A percentile compares a stretch with the other conserved stretches of the same genome.
phyloP scores from a whole-genome alignment of 2,888 invertebrate genomes.

The Blastobasis lacticolella region DNA sequence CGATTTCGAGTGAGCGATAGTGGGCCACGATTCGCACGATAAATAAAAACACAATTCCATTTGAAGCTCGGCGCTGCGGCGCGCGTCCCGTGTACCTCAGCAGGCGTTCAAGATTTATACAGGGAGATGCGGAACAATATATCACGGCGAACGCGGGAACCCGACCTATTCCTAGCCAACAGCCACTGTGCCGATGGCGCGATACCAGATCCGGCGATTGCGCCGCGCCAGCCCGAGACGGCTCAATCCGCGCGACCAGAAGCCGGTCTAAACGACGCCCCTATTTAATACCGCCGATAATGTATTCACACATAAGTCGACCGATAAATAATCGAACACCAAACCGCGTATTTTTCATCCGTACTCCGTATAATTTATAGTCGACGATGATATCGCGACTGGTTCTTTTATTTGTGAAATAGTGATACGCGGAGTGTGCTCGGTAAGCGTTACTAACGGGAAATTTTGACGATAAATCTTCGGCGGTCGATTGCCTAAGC shows the following conservation, averaged over 20 bases:
- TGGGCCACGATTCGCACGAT: slow-evolving; percentile 68
- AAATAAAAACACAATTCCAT: slow-evolving; percentile 75
- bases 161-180: slow-evolving; percentile 68
- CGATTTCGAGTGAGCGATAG: slow-evolving; percentile 69
- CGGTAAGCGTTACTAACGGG: slow-evolving; percentile 73
- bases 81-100: slow-evolving; percentile 72
- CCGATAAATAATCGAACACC: slow-evolving; percentile 66
- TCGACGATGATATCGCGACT: slow-evolving; percentile 71
- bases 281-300: slow-evolving; percentile 48
- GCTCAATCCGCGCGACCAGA: slow-evolving; percentile 11
- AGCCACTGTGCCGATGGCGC: slow-evolving; percentile 65
- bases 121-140: slow-evolving; percentile 71
- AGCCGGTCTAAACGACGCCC: slow-evolving; percentile 34
- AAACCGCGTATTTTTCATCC: slow-evolving; percentile 69
- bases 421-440: slow-evolving; percentile 72
- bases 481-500: slow-evolving; percentile 72
- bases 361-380: slow-evolving; percentile 69
- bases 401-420: slow-evolving; percentile 74
- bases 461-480: slow-evolving; percentile 72
- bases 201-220: slow-evolving; percentile 63
- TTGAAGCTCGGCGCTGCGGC: slow-evolving; percentile 65
- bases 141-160: slow-evolving; percentile 71
- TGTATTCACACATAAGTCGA: slow-evolving; percentile 57
- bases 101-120: slow-evolving; percentile 73
- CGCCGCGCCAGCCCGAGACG: slow-evolving; percentile 19